Evolutionary conservation across 2,797 vertebrate genomes (phyloP).

Genomic region (Hirundo rustica): DNA sequence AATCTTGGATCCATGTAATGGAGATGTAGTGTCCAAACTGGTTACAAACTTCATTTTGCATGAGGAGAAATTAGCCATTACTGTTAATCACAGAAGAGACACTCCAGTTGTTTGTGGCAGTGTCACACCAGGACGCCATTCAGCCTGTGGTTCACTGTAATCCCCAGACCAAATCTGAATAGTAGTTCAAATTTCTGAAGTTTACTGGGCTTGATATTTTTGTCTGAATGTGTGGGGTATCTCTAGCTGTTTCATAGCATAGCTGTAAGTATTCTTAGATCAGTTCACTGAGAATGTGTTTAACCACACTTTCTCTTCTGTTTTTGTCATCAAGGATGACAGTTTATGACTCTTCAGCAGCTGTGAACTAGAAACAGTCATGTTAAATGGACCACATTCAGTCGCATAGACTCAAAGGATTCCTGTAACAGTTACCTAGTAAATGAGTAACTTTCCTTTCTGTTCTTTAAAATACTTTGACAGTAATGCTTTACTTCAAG

Average conservation of each 20-base stretch:
- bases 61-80: neutral
- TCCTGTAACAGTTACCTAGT: neutral
- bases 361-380: neutral
- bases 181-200: neutral
- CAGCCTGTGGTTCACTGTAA: neutral
- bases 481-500: neutral
- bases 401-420: neutral
- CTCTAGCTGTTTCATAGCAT: neutral
- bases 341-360: neutral
- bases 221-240: neutral
- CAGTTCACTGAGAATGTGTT: slow-evolving; percentile 4
- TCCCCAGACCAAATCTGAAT: neutral
- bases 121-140: neutral
- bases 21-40: neutral
- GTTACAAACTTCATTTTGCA: neutral
- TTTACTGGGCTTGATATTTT: neutral
- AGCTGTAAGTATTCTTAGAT: neutral
- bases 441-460: neutral
- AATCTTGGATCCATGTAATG: neutral
- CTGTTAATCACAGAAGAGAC: neutral
- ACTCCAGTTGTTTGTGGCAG: neutral
- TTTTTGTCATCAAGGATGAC: neutral
- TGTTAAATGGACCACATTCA: neutral
- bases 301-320: neutral
- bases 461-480: neutral